A percentile compares a stretch with the other conserved stretches of the same genome.
Evolutionary conservation across 2,797 vertebrate genomes (phyloP).

Genomic region (Mormyrus proboscirostris): DNA sequence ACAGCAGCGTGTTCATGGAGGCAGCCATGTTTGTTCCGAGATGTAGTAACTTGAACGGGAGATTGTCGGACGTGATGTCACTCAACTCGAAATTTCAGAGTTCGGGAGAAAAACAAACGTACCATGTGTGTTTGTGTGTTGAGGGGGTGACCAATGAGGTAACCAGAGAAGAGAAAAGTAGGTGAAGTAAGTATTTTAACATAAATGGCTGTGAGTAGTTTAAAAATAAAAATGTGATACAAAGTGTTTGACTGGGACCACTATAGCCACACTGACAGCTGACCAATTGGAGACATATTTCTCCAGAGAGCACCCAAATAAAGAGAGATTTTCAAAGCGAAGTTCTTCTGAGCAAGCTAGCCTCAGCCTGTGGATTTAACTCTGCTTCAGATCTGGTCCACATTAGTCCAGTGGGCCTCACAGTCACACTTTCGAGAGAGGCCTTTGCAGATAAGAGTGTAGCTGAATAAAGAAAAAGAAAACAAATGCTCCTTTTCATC

Average conservation of each 20-base stretch:
- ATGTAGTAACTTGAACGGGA: no score
- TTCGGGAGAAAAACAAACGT: no score
- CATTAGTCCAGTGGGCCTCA: constrained; percentile 2
- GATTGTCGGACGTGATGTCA: no score
- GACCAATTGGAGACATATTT: neutral
- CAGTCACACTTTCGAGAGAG: neutral
- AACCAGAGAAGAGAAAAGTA: neutral
- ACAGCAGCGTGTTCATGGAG: no score
- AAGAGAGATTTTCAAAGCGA: neutral
- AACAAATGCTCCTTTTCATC: constrained; percentile 21
- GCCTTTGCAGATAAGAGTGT: neutral
- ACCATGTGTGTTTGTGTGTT: neutral
- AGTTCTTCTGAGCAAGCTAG: neutral
- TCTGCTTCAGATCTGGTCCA: constrained; percentile 10
- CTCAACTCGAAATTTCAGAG: no score
- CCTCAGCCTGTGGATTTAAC: neutral
- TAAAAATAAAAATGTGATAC: constrained; percentile 9
- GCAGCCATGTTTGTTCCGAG: no score
- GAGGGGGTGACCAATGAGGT: neutral
- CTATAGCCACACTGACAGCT: neutral
- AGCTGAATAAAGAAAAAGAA: neutral
- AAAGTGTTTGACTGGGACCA: neutral
- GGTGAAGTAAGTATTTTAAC: constrained; percentile 1
- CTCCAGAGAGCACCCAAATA: neutral
- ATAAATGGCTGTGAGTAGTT: neutral